Percentiles rank a stretch among this genome's conserved stretches.
phyloP scores from a whole-genome alignment of 2,113 vertebrate species.

The Turnix velox region DNA sequence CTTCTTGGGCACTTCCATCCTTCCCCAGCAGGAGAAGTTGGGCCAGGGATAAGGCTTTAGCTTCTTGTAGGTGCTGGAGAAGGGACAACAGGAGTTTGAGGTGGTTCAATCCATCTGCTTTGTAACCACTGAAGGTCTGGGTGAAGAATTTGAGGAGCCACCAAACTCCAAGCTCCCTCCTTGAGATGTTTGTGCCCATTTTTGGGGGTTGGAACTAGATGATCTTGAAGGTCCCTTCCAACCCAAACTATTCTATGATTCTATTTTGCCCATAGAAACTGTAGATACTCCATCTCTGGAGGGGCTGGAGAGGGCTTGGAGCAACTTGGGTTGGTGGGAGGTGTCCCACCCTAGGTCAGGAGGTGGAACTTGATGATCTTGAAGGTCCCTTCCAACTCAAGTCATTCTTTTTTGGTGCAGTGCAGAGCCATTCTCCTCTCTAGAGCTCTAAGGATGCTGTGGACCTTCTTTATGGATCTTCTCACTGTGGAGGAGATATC shows the following conservation, averaged over 20 bases:
- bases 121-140: not conserved
- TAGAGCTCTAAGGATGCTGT: not conserved
- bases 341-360: not conserved
- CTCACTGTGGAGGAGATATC: not conserved
- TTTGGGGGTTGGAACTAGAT: too few relatives aligned
- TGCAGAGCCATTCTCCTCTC: not conserved
- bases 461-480: not conserved
- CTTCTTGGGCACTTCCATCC: too few relatives aligned
- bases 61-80: not conserved
- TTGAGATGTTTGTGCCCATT: not conserved
- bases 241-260: too few relatives aligned
- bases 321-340: not conserved
- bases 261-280: not conserved
- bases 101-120: not conserved
- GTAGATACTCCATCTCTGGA: not conserved
- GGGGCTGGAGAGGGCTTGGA: not conserved
- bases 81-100: not conserved
- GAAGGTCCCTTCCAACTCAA: not conserved
- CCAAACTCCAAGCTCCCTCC: not conserved
- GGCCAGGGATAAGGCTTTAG: not conserved
- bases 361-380: not conserved
- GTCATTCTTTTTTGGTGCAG: not conserved
- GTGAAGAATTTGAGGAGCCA: not conserved
- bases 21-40: rapidly evolving
- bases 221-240: too few relatives aligned